Evolutionary conservation across 2,888 invertebrate species (phyloP).

Genomic region (Meganola albula): DNA sequence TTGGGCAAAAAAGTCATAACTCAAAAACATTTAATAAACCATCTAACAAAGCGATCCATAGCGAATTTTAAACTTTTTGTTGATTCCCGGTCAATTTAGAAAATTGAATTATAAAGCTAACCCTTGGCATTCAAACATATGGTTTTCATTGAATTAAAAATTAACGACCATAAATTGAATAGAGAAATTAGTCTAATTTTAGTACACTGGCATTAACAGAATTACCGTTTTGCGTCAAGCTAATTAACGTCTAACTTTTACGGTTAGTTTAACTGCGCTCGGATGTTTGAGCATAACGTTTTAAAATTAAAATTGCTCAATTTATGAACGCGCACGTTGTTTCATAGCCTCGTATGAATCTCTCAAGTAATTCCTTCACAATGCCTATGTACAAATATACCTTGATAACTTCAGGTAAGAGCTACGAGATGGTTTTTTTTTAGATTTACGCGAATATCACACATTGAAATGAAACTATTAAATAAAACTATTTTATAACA

Average conservation of each 20-base stretch:
- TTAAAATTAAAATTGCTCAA: constrained; percentile 49
- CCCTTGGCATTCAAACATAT: constrained; percentile 19
- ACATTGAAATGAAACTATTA: no score
- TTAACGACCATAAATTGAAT: constrained; percentile 42
- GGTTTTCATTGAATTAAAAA: constrained; percentile 43
- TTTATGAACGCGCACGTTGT: constrained; percentile 28
- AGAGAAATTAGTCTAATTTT: constrained; percentile 41
- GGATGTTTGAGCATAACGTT: constrained; percentile 26
- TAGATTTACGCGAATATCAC: no score
- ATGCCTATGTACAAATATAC: no score
- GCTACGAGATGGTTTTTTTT: no score
- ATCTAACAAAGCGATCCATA: constrained; percentile 1
- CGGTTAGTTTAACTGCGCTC: constrained; percentile 44
- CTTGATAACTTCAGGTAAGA: no score
- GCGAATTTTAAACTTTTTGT: constrained; percentile 13
- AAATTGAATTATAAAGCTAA: constrained; percentile 25
- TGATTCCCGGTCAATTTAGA: constrained; percentile 22
- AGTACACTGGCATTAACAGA: constrained; percentile 47
- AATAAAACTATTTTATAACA: no score
- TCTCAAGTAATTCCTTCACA: constrained; percentile 19
- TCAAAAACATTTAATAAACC: neutral
- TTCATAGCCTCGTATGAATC: constrained; percentile 20
- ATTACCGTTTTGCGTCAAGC: constrained; percentile 54
- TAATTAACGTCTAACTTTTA: constrained; percentile 62
- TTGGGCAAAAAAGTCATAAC: neutral